Percentiles rank a stretch among this genome's conserved stretches.
Evolutionary conservation across 2,113 vertebrate species (phyloP).

Genomic region (Hippocampus guttulatus): DNA sequence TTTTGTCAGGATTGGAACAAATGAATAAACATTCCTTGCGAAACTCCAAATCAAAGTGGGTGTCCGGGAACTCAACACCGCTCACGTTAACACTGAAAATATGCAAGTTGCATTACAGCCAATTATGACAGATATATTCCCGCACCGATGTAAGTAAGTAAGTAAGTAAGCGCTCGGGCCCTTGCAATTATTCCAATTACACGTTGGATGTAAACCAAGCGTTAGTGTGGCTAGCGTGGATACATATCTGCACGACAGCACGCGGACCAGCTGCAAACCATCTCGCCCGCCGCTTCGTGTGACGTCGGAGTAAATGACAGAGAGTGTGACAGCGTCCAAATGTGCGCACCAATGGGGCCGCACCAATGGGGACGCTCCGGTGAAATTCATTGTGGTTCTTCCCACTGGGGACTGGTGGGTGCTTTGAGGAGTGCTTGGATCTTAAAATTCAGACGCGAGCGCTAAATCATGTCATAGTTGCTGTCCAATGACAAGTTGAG

Average conservation of each 20-base stretch:
- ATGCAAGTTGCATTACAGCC: slow-evolving; percentile 6
- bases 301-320: slow-evolving; percentile 12
- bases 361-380: background rate
- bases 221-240: slow-evolving; percentile 3
- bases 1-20: slow-evolving; percentile 1
- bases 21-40: slow-evolving; percentile 11
- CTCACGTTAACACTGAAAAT: background rate
- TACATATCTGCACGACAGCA: slow-evolving; percentile 8
- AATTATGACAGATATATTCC: slow-evolving; percentile 7
- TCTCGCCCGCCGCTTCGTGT: background rate
- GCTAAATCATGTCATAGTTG: background rate
- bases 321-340: background rate
- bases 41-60: slow-evolving; percentile 20
- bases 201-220: slow-evolving; percentile 4
- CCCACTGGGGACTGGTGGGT: background rate
- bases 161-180: background rate
- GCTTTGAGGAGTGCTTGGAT: background rate
- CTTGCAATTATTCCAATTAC: slow-evolving; percentile 4
- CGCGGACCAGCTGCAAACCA: slow-evolving; percentile 10
- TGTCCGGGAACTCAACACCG: slow-evolving; percentile 18
- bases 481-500: background rate
- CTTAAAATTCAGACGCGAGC: background rate
- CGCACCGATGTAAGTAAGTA: background rate
- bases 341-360: background rate
- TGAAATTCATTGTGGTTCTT: slow-evolving; percentile 11